Evolutionary conservation across 1,140 invertebrate genomes (phyloP).

Genomic region (Lordiphosa clarofinis): DNA sequence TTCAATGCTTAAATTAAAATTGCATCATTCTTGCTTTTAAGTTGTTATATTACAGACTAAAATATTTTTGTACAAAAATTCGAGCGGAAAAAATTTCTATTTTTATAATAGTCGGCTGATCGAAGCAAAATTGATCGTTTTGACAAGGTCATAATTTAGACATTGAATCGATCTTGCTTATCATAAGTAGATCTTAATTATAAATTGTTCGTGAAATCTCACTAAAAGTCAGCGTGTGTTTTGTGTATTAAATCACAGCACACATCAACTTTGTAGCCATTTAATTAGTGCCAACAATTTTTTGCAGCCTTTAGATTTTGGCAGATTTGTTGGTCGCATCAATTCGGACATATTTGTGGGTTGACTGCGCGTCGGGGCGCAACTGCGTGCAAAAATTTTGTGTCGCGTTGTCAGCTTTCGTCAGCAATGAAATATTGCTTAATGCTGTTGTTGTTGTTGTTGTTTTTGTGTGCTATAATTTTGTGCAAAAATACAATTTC

Average conservation of each 20-base stretch:
- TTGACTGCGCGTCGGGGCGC: slow-evolving; percentile 40
- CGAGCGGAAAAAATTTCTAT: too few species aligned
- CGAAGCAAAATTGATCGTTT: too few species aligned
- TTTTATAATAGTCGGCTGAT: too few species aligned
- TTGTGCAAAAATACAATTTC: slow-evolving; percentile 9
- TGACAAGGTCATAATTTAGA: too few species aligned
- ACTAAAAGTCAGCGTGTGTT: background rate
- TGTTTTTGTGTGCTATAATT: slow-evolving; percentile 5
- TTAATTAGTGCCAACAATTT: slow-evolving; percentile 47
- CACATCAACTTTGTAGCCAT: slow-evolving; percentile 18
- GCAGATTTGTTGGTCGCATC: slow-evolving; percentile 38
- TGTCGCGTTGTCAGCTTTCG: slow-evolving; percentile 44
- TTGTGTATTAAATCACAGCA: background rate
- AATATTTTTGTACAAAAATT: too few species aligned
- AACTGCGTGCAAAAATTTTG: slow-evolving; percentile 65
- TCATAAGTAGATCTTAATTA: too few species aligned
- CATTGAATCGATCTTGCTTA: too few species aligned
- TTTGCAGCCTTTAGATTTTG: slow-evolving; percentile 41
- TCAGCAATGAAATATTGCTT: slow-evolving; percentile 56
- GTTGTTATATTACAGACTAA: too few species aligned
- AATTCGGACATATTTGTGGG: slow-evolving; percentile 62
- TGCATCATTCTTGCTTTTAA: too few species aligned
- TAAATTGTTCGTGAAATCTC: too few species aligned
- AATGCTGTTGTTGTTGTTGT: slow-evolving; percentile 17
- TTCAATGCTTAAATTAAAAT: too few species aligned